These are phyloP conservation scores for Oligia strigilis DNA, from an alignment of 2,888 invertebrate genomes.

Conservation along the genomic window DNA sequence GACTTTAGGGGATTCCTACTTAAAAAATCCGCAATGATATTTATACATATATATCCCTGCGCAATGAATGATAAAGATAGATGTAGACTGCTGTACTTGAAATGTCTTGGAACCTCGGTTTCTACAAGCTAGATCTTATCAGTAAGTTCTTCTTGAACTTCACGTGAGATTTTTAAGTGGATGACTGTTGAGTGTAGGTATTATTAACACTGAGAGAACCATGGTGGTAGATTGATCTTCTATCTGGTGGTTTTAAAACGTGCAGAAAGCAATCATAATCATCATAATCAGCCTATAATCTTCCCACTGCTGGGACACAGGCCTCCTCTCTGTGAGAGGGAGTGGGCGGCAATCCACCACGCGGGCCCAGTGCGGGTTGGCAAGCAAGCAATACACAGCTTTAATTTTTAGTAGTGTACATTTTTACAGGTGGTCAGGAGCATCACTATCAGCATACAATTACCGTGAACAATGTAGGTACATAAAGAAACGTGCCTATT, in stretches of 20 bases:
- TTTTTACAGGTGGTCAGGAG: background rate
- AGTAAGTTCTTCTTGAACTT: background rate
- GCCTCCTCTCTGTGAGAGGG: no score
- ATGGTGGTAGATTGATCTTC: no score
- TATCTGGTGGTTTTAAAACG: background rate
- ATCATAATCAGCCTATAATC: no score
- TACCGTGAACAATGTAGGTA: slow-evolving; percentile 1
- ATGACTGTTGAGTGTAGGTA: background rate
- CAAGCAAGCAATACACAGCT: background rate
- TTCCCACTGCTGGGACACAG: no score
- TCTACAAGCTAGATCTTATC: background rate
- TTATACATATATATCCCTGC: no score
- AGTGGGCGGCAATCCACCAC: no score
- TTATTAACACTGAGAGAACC: background rate
- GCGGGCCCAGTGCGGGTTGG: no score
- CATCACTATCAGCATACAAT: slow-evolving; percentile 10
- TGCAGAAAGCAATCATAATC: background rate
- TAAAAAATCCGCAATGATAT: no score
- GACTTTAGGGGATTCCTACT: no score
- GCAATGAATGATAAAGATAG: no score
- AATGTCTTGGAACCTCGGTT: background rate
- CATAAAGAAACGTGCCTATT: slow-evolving; percentile 42
- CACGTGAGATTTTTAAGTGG: background rate
- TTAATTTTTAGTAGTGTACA: background rate
- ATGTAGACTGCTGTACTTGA: background rate